These are phyloP conservation scores for Athalia cordata DNA, from an alignment of 2,888 invertebrate genomes.

Conservation along the genomic window DNA sequence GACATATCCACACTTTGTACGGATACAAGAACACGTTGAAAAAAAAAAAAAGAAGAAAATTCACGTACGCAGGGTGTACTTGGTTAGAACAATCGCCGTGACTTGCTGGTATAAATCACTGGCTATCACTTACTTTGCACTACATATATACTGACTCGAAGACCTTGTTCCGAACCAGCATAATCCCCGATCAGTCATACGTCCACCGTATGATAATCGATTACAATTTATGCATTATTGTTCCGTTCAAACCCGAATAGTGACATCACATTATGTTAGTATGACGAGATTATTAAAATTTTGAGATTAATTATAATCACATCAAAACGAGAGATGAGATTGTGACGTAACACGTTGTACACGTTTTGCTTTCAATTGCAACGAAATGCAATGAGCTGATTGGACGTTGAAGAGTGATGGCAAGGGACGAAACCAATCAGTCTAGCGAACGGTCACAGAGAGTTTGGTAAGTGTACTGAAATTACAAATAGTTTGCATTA, in stretches of 20 bases:
- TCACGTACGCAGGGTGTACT: background rate
- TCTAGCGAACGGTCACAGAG: background rate
- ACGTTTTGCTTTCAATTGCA: background rate
- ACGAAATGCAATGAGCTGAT: too few species aligned
- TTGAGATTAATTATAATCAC: background rate
- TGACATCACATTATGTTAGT: background rate
- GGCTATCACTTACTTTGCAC: background rate
- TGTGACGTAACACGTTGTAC: conserved; percentile 5
- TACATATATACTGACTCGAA: background rate
- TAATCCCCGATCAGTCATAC: conserved; percentile 5
- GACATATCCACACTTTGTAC: background rate
- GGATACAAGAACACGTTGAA: too few species aligned
- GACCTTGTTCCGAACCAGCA: conserved; percentile 28
- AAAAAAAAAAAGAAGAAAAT: background rate
- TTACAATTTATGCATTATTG: background rate
- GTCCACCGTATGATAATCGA: background rate
- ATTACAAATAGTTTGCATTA: conserved; percentile 19
- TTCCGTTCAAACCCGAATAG: too few species aligned
- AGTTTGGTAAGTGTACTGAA: conserved; percentile 1
- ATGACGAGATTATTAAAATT: background rate
- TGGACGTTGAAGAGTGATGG: background rate
- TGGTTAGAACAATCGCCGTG: background rate
- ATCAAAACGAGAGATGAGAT: conserved; percentile 11
- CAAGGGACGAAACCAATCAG: background rate
- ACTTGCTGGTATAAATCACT: conserved; percentile 3